Base-by-base conservation (phyloP, 2,888 invertebrate genomes). In the Ochropleura plecta region DNA sequence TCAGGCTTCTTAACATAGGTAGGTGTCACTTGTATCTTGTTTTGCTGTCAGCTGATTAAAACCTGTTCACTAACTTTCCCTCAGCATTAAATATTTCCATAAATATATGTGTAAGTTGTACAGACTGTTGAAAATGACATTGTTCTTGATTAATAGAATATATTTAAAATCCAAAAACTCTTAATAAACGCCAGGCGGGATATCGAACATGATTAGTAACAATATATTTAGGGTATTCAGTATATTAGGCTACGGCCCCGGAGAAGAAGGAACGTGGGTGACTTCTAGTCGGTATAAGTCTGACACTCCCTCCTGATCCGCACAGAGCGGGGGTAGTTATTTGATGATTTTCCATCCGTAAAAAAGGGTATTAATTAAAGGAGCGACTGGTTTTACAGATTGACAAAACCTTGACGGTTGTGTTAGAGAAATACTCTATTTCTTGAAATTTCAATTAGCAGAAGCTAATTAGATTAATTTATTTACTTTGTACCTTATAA, bases 391-490 rank as follows among this genome's bases (percentile, higher is more conserved):
- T 40, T 42, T 46, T 53, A n/a, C 16, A 64, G 64, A 70, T 57
- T 44, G 67, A 42, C 51, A 48, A 66, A 71, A 68, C 20, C 46
- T 68, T 72, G 2, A 51, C 44, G n/a, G 30, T 40, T 48, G 70
- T 70, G 18, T 76, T 0, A 62, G 48, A 62, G 48, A 76, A 84
- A 73, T 48, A 64, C 49, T 30, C 14, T 51, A 10, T 71, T 48
- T 48, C 48, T 67, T 0, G 55, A 73, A 70, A 73, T 16, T 68
- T 70, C 57, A 59, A 67, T 68, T 70, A 44, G 67, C 75, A 71
- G 53, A 75, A 81, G 60, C 70, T 83, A 83, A 83, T 83, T 65
- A 73, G 10, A 78, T 48, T 65, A 66, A 73, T 78, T 85, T 81
- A 67, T 48, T 82, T 40, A 49, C 69, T 70, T 71, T 57, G 48